Conservation (phyloP, 2,113 vertebrate species). For the Clupea harengus region DNA sequence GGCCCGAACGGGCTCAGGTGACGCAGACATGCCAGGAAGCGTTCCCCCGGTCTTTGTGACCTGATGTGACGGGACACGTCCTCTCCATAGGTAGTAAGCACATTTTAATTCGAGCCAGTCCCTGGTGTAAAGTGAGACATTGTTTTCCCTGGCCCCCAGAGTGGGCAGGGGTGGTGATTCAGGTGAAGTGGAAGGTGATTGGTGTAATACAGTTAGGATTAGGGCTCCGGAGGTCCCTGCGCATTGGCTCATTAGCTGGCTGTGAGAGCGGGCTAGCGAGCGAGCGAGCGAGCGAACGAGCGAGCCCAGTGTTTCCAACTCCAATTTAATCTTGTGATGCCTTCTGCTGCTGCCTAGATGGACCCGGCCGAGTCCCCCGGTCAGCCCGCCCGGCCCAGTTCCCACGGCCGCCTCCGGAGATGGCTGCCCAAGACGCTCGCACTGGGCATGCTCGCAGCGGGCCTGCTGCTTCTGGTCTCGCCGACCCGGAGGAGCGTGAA, state of each 20-base stretch:
- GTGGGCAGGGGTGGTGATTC: constrained; percentile 5
- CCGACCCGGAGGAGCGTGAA: constrained; percentile 57
- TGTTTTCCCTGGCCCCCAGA: constrained; percentile 34
- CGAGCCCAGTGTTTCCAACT: constrained; percentile 5
- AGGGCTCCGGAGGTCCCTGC: not conserved
- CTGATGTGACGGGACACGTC: constrained; percentile 32
- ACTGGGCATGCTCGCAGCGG: constrained; percentile 70
- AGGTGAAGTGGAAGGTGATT: constrained; percentile 9
- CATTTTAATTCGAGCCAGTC: constrained; percentile 17
- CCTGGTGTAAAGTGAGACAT: constrained; percentile 22
- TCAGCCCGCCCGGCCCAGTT: constrained; percentile 60
- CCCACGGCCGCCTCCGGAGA: constrained; percentile 54
- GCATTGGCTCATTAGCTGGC: constrained; percentile 11
- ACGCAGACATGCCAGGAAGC: constrained; percentile 4
- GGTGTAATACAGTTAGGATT: constrained; percentile 41
- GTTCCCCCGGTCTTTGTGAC: not conserved
- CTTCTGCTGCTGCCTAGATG: constrained; percentile 62
- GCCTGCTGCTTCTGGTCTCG: constrained; percentile 65
- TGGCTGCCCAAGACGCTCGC: constrained; percentile 59
- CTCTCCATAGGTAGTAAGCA: constrained; percentile 31
- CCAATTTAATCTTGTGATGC: constrained; percentile 25
- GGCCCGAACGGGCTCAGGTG: not conserved
- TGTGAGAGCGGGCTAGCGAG: not conserved
- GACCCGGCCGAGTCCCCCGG: constrained; percentile 67
- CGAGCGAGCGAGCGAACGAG: not conserved